phyloP scores from a whole-genome alignment of 2,888 invertebrate species.

The Sturmia bella region DNA sequence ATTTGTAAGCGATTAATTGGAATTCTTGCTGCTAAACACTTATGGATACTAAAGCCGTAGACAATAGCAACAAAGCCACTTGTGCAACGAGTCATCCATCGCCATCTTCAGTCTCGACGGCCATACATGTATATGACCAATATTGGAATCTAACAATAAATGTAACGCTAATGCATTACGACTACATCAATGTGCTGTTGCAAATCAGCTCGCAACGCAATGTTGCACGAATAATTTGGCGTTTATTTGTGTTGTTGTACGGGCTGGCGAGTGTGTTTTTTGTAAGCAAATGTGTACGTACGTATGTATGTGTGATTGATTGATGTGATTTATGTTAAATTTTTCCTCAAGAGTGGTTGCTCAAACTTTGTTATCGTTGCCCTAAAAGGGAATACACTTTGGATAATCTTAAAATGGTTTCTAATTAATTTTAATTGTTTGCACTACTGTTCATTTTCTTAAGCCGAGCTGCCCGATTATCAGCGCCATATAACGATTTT shows the following conservation, averaged over 20 bases:
- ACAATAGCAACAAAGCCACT: constrained; percentile 36
- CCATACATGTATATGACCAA: constrained; percentile 29
- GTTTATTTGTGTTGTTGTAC: constrained; percentile 76
- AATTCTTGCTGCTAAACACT: constrained; percentile 2
- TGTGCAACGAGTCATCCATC: constrained; percentile 44
- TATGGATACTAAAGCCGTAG: constrained; percentile 44
- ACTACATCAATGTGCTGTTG: constrained; percentile 73
- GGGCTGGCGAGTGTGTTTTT: constrained; percentile 75
- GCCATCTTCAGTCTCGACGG: constrained; percentile 10
- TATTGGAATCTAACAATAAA: constrained; percentile 57
- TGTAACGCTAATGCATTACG: constrained; percentile 54
- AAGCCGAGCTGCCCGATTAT: no score
- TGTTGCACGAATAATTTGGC: constrained; percentile 76
- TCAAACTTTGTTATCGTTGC: no score
- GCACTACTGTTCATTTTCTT: no score
- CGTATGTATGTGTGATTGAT: not conserved
- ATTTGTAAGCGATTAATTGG: not conserved
- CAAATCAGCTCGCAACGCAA: constrained; percentile 72
- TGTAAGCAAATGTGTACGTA: constrained; percentile 76
- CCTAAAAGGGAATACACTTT: no score
- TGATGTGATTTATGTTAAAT: no score
- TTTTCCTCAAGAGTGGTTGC: no score
- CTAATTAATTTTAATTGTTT: no score
- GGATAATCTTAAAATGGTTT: no score
- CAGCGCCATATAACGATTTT: no score